Evolutionary conservation across 2,113 vertebrate species (phyloP).

Genomic region (cattle (Bos taurus)): ARS-UCD2.0 NC_037334.1:64818501-64819000

Average conservation of each 20-base stretch:
- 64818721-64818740: not conserved
- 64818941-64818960: not conserved
- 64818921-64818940: not conserved
- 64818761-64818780: not conserved
- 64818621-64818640: slow-evolving; percentile 54
- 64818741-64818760: not conserved
- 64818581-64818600: slow-evolving; percentile 45
- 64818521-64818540: slow-evolving; percentile 70
- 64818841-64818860: not conserved
- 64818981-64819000: not conserved
- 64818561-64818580: slow-evolving; percentile 77
- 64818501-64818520: slow-evolving; percentile 78
- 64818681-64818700: not conserved
- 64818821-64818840: not conserved
- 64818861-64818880: not conserved
- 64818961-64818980: not conserved
- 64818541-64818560: slow-evolving; percentile 69
- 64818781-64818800: not conserved
- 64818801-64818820: not conserved
- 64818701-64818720: not conserved
- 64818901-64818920: no score
- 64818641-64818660: slow-evolving; percentile 59
- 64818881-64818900: not conserved
- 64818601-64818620: slow-evolving; percentile 65
- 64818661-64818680: not conserved